Conservation (phyloP, 2,888 invertebrate species). For the Drosophila fungiperda region DNA sequence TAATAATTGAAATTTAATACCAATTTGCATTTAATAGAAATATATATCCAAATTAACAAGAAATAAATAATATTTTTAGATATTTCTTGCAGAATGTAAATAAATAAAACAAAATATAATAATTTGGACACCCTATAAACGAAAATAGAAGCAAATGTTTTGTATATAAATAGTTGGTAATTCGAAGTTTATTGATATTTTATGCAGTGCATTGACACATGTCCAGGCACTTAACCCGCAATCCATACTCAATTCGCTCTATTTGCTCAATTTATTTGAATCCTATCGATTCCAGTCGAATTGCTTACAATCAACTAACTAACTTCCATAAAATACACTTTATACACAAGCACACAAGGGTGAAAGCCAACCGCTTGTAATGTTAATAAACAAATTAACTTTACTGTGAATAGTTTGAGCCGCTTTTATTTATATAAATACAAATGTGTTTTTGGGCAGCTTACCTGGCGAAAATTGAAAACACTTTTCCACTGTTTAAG, state of each 20-base stretch:
- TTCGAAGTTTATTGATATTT: slow-evolving; percentile 8
- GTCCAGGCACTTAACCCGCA: neutral
- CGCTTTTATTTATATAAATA: neutral
- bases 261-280: neutral
- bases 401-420: neutral
- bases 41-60: neutral
- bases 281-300: slow-evolving; percentile 9
- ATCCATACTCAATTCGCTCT: neutral
- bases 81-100: neutral
- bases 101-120: neutral
- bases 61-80: neutral
- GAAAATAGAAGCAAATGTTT: neutral
- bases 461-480: slow-evolving; percentile 60
- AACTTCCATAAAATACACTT: slow-evolving; percentile 5
- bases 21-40: neutral
- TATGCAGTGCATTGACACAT: neutral
- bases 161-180: neutral
- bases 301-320: slow-evolving; percentile 14
- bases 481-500: slow-evolving; percentile 64
- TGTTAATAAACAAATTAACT: neutral
- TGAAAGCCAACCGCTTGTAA: slow-evolving; percentile 4
- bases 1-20: neutral
- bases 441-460: neutral
- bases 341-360: neutral
- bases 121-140: slow-evolving; percentile 4